phyloP scores from a whole-genome alignment of 2,888 invertebrate genomes.

The Meandrusa payeni region DNA sequence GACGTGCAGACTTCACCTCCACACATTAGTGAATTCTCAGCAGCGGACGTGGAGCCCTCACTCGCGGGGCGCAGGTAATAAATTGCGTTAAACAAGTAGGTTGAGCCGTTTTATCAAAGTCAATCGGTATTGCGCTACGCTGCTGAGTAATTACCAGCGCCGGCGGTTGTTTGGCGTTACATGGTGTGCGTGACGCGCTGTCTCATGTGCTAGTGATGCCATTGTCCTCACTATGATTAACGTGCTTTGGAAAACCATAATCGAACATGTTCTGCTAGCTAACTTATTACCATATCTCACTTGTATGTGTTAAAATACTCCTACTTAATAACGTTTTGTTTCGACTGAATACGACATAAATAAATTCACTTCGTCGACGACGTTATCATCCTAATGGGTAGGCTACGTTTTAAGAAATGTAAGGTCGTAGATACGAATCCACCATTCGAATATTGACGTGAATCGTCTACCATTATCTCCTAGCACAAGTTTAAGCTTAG shows the following conservation, averaged over 20 bases:
- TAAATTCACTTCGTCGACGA: no score
- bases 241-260: not conserved
- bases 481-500: no score
- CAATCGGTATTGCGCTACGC: conserved; percentile 72
- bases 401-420: no score
- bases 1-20: conserved; percentile 6
- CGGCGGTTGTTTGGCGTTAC: conserved; percentile 33
- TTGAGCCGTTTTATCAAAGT: conserved; percentile 79
- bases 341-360: no score
- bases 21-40: conserved; percentile 15
- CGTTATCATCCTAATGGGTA: no score
- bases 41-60: conserved; percentile 49
- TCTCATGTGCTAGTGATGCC: conserved; percentile 19
- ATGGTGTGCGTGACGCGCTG: conserved; percentile 33
- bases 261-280: not conserved
- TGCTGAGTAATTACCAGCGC: conserved; percentile 65
- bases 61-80: conserved; percentile 74
- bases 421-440: no score
- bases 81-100: conserved; percentile 80
- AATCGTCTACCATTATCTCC: no score
- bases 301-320: no score
- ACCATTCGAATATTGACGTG: no score
- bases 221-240: conserved; percentile 18
- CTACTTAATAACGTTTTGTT: no score
- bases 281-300: not conserved